Percentiles rank a stretch among this genome's conserved stretches.
These are phyloP conservation scores for Gorsachius magnificus DNA, from an alignment of 2,797 vertebrate genomes.

Conservation along the genomic window DNA sequence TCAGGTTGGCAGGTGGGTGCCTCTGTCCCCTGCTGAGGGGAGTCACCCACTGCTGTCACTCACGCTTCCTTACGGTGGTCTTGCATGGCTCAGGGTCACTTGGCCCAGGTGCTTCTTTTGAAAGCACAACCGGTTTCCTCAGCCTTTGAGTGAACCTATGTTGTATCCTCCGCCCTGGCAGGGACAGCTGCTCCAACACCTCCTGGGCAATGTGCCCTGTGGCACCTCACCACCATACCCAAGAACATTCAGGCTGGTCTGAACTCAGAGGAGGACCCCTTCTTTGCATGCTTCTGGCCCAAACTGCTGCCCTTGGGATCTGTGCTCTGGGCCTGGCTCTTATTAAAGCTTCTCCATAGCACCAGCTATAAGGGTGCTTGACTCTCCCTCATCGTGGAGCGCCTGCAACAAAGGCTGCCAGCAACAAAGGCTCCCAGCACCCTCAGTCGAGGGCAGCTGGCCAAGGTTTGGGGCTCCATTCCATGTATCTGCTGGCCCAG, in stretches of 20 bases:
- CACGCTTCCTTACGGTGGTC: neutral
- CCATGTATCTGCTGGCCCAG: neutral
- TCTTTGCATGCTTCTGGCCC: neutral
- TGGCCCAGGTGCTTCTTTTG: neutral
- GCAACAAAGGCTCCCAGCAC: neutral
- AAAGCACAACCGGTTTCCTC: neutral
- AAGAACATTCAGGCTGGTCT: neutral
- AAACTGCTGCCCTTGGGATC: neutral
- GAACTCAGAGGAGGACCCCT: neutral
- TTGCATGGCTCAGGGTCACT: accelerated
- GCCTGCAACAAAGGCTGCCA: neutral
- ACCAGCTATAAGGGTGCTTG: neutral
- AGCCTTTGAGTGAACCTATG: accelerated
- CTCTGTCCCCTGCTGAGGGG: neutral
- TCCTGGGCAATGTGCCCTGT: neutral
- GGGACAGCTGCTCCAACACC: neutral
- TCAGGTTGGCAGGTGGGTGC: neutral
- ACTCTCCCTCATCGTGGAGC: accelerated
- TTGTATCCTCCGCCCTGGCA: neutral
- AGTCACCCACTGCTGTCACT: neutral
- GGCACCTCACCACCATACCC: accelerated
- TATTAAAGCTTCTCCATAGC: neutral
- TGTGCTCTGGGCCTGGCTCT: neutral
- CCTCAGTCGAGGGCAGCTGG: accelerated
- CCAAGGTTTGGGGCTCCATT: neutral